Conservation (phyloP, 2,113 vertebrate species). For the Gobio gobio region DNA sequence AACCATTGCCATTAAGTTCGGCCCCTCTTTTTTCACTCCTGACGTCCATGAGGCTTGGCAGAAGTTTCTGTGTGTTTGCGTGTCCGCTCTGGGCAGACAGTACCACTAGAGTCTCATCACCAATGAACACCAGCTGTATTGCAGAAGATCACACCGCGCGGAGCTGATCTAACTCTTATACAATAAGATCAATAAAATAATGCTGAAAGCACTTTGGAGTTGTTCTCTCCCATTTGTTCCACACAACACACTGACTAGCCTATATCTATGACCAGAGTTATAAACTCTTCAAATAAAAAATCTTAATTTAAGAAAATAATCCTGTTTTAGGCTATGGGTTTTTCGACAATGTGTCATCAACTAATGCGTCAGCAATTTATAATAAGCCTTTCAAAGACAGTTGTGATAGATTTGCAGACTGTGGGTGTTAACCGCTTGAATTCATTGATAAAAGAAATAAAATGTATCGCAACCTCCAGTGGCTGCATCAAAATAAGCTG, state of each 20-base stretch:
- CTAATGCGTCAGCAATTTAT: background rate
- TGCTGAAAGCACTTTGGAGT: conserved; percentile 7
- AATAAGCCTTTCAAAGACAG: background rate
- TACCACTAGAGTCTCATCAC: conserved; percentile 30
- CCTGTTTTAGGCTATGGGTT: background rate
- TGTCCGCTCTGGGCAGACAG: conserved; percentile 33
- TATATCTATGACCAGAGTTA: background rate
- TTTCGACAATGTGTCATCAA: background rate
- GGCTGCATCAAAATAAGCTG: background rate
- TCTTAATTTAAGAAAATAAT: background rate
- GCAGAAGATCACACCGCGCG: background rate
- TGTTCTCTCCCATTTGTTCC: background rate
- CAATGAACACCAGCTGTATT: background rate
- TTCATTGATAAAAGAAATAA: conserved; percentile 2
- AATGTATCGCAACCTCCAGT: conserved; percentile 1
- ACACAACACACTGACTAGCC: background rate
- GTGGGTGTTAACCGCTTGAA: conserved; percentile 17
- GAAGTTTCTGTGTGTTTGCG: conserved; percentile 53
- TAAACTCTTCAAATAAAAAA: background rate
- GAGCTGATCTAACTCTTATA: background rate
- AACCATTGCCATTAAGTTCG: conserved; percentile 49
- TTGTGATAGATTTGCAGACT: background rate
- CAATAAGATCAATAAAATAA: background rate
- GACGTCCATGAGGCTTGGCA: conserved; percentile 51
- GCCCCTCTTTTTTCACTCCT: conserved; percentile 37